Percentiles rank a stretch among this genome's conserved stretches.
These are phyloP conservation scores for Tenualosa thibaudeaui DNA, from an alignment of 2,797 vertebrate species.

Conservation along the genomic window DNA sequence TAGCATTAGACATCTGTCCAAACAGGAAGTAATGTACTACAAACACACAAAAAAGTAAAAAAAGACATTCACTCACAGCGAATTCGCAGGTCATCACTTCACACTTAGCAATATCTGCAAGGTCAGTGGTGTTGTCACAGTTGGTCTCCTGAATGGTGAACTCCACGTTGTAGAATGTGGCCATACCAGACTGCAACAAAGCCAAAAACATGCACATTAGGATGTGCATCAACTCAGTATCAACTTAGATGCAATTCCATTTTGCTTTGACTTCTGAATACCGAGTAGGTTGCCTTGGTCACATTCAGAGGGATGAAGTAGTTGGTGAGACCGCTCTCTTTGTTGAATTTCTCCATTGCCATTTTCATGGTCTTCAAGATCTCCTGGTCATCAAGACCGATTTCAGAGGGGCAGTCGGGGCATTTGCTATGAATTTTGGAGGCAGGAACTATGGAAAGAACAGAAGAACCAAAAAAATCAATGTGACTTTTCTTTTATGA, in stretches of 20 bases:
- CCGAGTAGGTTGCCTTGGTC: slow-evolving; percentile 51
- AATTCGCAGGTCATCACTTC: slow-evolving; percentile 72
- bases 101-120: slow-evolving; percentile 52
- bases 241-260: background rate
- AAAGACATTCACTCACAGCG: slow-evolving; percentile 64
- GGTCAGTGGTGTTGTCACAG: slow-evolving; percentile 53
- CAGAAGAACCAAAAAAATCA: background rate
- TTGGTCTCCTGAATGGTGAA: slow-evolving; percentile 57
- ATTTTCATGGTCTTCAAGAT: slow-evolving; percentile 48
- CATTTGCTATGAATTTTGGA: background rate
- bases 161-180: slow-evolving; percentile 45
- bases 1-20: background rate
- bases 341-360: slow-evolving; percentile 71
- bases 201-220: background rate
- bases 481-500: too few species aligned
- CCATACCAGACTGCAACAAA: slow-evolving; percentile 41
- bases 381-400: accelerated
- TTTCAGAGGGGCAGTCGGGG: slow-evolving; percentile 61
- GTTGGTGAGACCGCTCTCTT: slow-evolving; percentile 58
- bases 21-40: background rate
- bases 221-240: background rate
- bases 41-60: background rate
- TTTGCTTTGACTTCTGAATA: slow-evolving; percentile 39
- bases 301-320: slow-evolving; percentile 63
- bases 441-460: slow-evolving; percentile 56